Base-by-base conservation (phyloP, 2,888 invertebrate species). In the Polietes domitor region DNA sequence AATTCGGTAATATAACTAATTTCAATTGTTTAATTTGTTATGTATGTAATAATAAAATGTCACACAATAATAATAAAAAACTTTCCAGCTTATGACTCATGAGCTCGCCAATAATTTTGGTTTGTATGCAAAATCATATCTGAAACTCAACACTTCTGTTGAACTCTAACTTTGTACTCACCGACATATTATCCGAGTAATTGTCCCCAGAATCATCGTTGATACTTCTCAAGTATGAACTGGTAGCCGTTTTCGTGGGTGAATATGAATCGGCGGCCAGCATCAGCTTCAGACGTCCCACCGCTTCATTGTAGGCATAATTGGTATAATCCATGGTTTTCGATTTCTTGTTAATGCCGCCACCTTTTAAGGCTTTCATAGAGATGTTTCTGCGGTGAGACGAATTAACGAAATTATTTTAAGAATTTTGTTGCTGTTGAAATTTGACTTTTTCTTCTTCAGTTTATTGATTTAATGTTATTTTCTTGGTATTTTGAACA, bases 231-330 rank as follows among this genome's bases (percentile, higher is more conserved):
- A 89, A 80, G 85, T 92, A 92, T 2, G 89, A 82, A 17, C 87
- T 86, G 78, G 74, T 73, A 2, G 61, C 81, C 21, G 70, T 75
- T 91, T 87, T 80, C 58, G 89, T 89, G 83, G 93, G 92, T 83
- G 96, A 94, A 32, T 94, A 93, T 89, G 96, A 96, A 85, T 96
- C 96, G 86, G 96, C 96, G 0, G 96, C 95, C 83, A 97, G 91
- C 86, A 97, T 94, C 88, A 96, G 95, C 90, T 96, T 94, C 71
- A 97, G 92, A 83, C 96, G 95, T 0, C 95, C 95, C 4, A 97
- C 97, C 15, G 97, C 97, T 91, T 97, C 97, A 87, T 96, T 95
- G 89, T 97, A 97, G 6, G 96, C 96, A 87, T 95, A 93, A 90
- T 97, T 97, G 0, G 96, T 97, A 88, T 97, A 97, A 92, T 97